phyloP scores from a whole-genome alignment of 2,113 vertebrate species.

The Eonycteris spelaea region DNA sequence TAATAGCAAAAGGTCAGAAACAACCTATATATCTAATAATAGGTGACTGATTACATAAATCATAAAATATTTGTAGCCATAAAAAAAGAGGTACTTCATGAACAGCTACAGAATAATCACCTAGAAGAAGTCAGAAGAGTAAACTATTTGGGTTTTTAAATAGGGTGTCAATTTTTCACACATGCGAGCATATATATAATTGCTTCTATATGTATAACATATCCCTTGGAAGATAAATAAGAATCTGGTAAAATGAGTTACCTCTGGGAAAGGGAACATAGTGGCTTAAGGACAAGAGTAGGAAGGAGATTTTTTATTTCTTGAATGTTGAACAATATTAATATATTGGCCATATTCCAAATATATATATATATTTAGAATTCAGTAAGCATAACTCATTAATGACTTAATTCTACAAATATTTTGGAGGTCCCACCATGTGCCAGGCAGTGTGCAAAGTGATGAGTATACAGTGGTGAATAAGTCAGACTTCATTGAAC shows the following conservation, averaged over 20 bases:
- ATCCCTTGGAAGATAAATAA: background rate
- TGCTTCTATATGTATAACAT: background rate
- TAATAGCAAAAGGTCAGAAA: background rate
- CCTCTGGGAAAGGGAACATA: background rate
- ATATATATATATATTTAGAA: background rate
- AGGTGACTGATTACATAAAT: background rate
- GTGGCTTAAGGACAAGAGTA: background rate
- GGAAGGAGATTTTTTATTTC: background rate
- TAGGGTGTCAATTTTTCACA: background rate
- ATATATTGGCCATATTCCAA: background rate
- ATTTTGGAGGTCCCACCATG: background rate
- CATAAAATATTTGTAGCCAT: background rate
- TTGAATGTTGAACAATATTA: background rate
- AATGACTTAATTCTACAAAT: background rate
- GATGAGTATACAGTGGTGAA: background rate
- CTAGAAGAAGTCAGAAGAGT: background rate
- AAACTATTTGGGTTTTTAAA: background rate
- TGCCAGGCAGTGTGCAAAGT: background rate
- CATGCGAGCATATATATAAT: background rate
- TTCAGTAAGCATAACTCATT: background rate
- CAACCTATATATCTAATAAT: background rate
- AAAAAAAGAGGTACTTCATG: background rate
- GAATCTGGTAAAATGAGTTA: background rate
- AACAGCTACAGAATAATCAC: background rate
- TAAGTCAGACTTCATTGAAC: background rate